Evolutionary conservation across 2,113 vertebrate genomes (phyloP), one percentile per base, ranked within the genome.

Genomic region (Lucifuga dentata): DNA sequence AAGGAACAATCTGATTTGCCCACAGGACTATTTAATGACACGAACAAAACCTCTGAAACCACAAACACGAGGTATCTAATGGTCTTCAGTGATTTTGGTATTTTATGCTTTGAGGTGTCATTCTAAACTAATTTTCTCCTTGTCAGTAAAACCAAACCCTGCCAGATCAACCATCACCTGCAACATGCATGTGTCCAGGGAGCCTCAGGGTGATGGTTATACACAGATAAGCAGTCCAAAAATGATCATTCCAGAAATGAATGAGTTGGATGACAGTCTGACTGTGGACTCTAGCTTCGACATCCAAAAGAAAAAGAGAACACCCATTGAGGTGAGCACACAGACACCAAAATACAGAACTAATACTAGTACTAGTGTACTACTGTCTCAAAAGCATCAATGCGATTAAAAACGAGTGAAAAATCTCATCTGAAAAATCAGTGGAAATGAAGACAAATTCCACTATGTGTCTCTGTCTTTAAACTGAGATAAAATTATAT

Each of bases 1-100:
- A 84, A 93, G 81, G 35, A 88, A 95, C 56, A 85, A 94, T 71
- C 82, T 99, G 74, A 95, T 94, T 72, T 93, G 92, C 41, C 95
- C 95, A 0, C 81, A 92, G 8, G 95, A 97, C 86, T 99, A 96
- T 73, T 91, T 93, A 78, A n/a, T n/a, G n/a, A n/a, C n/a, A n/a
- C 79, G 66, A 0, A 80, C 90, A 2, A 72, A 72, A 5, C 40
- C 23, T 7, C 85, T 81, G 15, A 86, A 80, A 65, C 91, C 90
- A 9, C 95, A 94, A 2, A 89, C 94, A 1, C 91, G 85, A 94
- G 93, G 96, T 98, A 93, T 65, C 5, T 15, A 9, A 29, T 2
- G 11, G 8, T 29, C 21, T 44, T 39, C 40, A 16, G 5, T 45
- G 13, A 29, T 49, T 41, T 16, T 39, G 23, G 3, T n/a, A 2